Evolutionary conservation across 2,797 vertebrate genomes (phyloP), one percentile per base, ranked within the genome.

Genomic region (Eulemur mongoz): DNA sequence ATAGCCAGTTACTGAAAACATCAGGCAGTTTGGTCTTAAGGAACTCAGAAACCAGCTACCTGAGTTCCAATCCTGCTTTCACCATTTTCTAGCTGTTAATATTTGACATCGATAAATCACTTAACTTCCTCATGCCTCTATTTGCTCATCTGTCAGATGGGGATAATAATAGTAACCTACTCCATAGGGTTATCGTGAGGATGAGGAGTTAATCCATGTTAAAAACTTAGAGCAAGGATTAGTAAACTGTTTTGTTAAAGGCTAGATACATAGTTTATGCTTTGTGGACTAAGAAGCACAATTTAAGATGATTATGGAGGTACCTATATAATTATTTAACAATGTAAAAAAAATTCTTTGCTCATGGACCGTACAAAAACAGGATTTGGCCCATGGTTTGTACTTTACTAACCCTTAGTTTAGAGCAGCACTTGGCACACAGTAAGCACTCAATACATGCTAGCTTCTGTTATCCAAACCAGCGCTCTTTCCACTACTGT

Each of bases 1-100:
- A 18, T 5, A n/a, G 45, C 14, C 13, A 54, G 70, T 85, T 79
- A 32, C 8, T 38, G 45, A 83, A 93, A 92, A 76, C 7, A 57
- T 7, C 0, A 69, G 78, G 52, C 4, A 18, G 38, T 84, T 43
- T 85, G 78, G 17, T 79, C 69, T 85, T 79, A 11, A 88, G 48
- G 22, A 82, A 38, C 30, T 81, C 61, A 50, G 54, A 92, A 94
- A 27, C 52, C 13, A 52, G 45, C 4, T 72, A 14, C 43, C 63
- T 88, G 73, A 70, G 57, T 97, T 89, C 83, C 59, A 91, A 87
- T 79, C 23, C 45, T 48, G 18, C 84, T 35, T 67, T 94, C 5
- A 18, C 4, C n/a, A 40, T 72, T 45, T 63, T 52, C 43, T 17
- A 63, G 25, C 17, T n/a, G 50, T 57, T 57, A 57, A 25, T 25